A percentile compares a stretch with the other conserved stretches of the same genome.
Conservation (phyloP, 2,113 vertebrate genomes). For the Ciconia stormi region DNA sequence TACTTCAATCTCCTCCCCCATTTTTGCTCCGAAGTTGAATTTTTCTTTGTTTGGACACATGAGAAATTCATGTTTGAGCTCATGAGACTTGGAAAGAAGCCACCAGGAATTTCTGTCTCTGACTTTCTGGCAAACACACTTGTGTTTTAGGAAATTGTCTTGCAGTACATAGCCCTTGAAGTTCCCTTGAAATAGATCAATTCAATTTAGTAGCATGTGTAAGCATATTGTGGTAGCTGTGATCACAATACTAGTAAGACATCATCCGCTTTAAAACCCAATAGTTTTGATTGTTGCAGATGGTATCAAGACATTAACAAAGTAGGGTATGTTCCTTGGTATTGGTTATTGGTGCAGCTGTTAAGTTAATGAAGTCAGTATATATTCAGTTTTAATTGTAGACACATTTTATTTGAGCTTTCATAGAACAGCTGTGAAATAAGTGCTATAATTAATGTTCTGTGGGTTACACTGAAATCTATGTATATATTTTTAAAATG, state of each 20-base stretch:
- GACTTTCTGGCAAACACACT: neutral
- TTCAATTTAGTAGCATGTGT: neutral
- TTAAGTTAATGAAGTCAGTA: constrained; percentile 70
- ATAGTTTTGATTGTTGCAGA: constrained; percentile 39
- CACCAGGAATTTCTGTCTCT: neutral
- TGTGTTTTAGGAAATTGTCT: neutral
- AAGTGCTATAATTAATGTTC: constrained; percentile 49
- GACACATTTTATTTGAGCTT: constrained; percentile 66
- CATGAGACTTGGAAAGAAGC: neutral
- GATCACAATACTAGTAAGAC: neutral
- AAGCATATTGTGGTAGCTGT: neutral
- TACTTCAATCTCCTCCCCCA: neutral
- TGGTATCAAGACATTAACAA: constrained; percentile 36
- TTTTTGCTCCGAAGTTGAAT: neutral
- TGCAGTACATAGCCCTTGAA: neutral
- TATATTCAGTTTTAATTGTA: constrained; percentile 66
- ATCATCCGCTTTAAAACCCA: neutral
- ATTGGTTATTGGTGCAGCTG: constrained; percentile 66
- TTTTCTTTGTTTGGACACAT: neutral
- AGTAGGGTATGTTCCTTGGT: constrained; percentile 24
- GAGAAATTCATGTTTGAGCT: neutral
- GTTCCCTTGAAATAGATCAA: neutral
- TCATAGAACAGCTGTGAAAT: constrained; percentile 55
- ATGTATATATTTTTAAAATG: neutral
- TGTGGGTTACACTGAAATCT: constrained; percentile 28